These are phyloP conservation scores for Ormia ochracea DNA, from an alignment of 2,888 invertebrate species.

Conservation along the genomic window DNA sequence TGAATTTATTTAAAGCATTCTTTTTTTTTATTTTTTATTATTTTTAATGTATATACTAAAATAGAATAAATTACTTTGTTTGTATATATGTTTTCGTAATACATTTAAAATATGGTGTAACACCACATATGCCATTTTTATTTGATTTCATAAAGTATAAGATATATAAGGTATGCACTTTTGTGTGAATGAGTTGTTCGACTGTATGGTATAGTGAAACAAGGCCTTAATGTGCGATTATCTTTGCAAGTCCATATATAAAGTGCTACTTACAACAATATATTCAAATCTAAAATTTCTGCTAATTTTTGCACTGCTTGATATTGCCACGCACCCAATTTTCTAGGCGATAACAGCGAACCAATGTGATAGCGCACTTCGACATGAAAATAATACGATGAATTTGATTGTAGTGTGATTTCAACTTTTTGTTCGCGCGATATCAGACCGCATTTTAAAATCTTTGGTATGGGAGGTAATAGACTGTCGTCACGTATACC, in stretches of 20 bases:
- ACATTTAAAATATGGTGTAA: too few species aligned
- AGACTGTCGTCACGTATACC: constrained; percentile 78
- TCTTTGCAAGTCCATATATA: neutral
- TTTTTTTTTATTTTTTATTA: too few species aligned
- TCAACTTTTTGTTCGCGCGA: constrained; percentile 78
- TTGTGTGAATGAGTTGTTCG: too few species aligned
- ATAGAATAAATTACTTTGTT: too few species aligned
- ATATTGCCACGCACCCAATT: constrained; percentile 82
- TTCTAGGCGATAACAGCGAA: constrained; percentile 81
- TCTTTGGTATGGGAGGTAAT: constrained; percentile 81
- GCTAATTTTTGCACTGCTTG: constrained; percentile 72
- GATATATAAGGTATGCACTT: too few species aligned
- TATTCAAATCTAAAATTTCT: constrained; percentile 68
- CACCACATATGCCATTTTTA: too few species aligned
- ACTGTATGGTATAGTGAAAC: too few species aligned
- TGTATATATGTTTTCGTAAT: too few species aligned
- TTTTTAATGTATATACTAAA: too few species aligned
- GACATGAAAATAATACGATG: constrained; percentile 75
- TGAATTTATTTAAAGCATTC: too few species aligned
- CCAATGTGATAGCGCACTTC: constrained; percentile 85
- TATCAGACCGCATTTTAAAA: constrained; percentile 78
- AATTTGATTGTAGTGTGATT: constrained; percentile 78
- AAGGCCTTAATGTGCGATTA: too few species aligned
- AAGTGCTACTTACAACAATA: constrained; percentile 51
- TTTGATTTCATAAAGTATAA: too few species aligned